Evolutionary conservation across 2,888 invertebrate species (phyloP), one percentile per base, ranked within the genome.

Genomic region (Spisula subtruncata): DNA sequence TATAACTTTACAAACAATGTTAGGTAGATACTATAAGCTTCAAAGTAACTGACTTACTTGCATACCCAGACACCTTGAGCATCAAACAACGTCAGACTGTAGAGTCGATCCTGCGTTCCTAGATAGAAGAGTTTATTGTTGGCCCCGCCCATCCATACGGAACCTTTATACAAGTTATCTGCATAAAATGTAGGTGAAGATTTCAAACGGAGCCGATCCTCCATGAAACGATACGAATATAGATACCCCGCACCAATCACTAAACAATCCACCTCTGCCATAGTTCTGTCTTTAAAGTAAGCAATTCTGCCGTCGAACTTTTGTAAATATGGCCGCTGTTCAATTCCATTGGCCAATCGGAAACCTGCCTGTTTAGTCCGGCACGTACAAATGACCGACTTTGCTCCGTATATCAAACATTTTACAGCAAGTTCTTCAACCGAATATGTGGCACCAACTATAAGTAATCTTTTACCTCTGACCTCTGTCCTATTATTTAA

Each of bases 101-200:
- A 81, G 8, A 51, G 51, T 29, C 32, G 20, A 18, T 81, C 81
- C 16, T 51, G 51, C 5, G 81, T 54, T 29, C 51, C 51, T 4
- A 81, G n/a, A 12, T 81, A 54, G 29, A 81, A 81, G 18, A 81
- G n/a, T 29, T 81, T 81, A 48, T 81, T 81, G 54, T 81, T 51
- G 51, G 48, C 81, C 16, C 51, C 81, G 0, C 51, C 51, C 48
- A 81, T 51, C 81, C 81, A 81, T 18, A 81, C 51, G 0, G 81
- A 51, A 25, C 81, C 81, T 54, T 51, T 81, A 29, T 81, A 81
- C 2, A 81, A 18, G 18, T 81, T 81, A 8, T 81, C 81, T 16
- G 81, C n/a, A 48, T 51, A 81, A 29, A 81, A 75, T 35, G 75
- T 18, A 0, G 75, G 75, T 2, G 75, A 75, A 16, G 75, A 35